These are phyloP conservation scores for Rhimphoctona megacephalus DNA, from an alignment of 2,888 invertebrate genomes.

Conservation along the genomic window DNA sequence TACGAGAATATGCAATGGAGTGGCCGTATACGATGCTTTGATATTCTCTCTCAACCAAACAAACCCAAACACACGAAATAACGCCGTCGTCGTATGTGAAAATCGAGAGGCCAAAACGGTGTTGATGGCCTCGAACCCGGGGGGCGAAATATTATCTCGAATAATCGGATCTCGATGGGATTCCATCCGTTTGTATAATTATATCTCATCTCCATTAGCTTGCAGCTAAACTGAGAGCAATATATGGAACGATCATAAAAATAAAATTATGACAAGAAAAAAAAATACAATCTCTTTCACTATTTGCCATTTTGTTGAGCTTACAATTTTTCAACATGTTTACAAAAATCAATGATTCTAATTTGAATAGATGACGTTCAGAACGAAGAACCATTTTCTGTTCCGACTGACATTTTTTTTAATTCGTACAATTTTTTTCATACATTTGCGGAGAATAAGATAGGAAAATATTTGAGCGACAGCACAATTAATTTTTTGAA, in stretches of 20 bases:
- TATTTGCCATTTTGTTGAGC: background rate
- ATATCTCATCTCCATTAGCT: constrained; percentile 49
- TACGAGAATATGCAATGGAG: constrained; percentile 33
- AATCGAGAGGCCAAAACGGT: constrained; percentile 52
- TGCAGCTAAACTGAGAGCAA: constrained; percentile 4
- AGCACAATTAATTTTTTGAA: too few species aligned
- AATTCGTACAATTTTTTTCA: background rate
- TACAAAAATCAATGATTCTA: too few species aligned
- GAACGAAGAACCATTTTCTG: too few species aligned
- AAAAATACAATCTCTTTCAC: background rate
- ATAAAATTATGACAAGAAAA: background rate
- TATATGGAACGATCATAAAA: background rate
- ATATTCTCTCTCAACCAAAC: background rate
- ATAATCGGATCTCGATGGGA: constrained; percentile 60
- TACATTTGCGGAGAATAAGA: too few species aligned
- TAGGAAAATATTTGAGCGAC: too few species aligned
- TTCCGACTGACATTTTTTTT: too few species aligned
- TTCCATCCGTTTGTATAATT: constrained; percentile 65
- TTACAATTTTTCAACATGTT: background rate
- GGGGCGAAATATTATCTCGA: constrained; percentile 54
- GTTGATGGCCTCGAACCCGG: constrained; percentile 42
- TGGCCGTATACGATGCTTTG: background rate
- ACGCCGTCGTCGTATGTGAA: constrained; percentile 29
- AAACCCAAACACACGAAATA: constrained; percentile 51
- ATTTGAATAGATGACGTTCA: too few species aligned